Evolutionary conservation across 92 coral and sea anemone species (phyloP), one percentile per base, ranked within the genome.

Genomic region (Plumapathes pennacea): DNA sequence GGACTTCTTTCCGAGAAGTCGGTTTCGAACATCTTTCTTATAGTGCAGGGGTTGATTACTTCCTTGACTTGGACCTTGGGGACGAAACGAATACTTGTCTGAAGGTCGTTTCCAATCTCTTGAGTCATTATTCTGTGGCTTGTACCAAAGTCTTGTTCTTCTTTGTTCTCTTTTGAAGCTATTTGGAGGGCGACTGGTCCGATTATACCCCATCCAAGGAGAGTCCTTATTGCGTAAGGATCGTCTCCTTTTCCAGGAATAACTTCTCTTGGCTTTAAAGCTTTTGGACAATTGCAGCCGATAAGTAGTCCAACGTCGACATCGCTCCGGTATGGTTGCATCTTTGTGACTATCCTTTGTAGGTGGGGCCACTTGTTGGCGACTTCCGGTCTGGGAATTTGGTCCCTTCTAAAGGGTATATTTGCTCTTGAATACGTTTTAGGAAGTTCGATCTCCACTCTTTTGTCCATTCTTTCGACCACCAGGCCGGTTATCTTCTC

Each of bases 221-320:
- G 25, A 23, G 85, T 69, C n/a, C 61, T 21, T 9, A 69, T 56
- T 25, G 85, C 73, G 54, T 71, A 71, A 10, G 86, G 74, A 24
- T 79, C 80, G 5, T 38, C 60, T 23, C 61, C 49, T 68, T 46
- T 79, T 13, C 82, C 82, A 3, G 57, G 28, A 26, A 83, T 56
- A 1, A 83, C 78, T 11, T 83, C 76, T 22, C 30, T 57, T 0
- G 83, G 83, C 54, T 56, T 68, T 3, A 69, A 27, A 2, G 79
- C 83, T 20, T 41, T 45, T 3, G 83, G 72, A 32, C 89, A 82
- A 58, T 82, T 82, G 19, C 68, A 67, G 3, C 89, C 78, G 7
- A 74, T 82, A 0, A 82, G 48, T 10, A 74, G 34, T 10, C 79
- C 83, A 0, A 82, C 56, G 19, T 67, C 74, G 10, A 75, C 33